phyloP scores from a whole-genome alignment of 2,797 vertebrate genomes.

The Argentina silus region DNA sequence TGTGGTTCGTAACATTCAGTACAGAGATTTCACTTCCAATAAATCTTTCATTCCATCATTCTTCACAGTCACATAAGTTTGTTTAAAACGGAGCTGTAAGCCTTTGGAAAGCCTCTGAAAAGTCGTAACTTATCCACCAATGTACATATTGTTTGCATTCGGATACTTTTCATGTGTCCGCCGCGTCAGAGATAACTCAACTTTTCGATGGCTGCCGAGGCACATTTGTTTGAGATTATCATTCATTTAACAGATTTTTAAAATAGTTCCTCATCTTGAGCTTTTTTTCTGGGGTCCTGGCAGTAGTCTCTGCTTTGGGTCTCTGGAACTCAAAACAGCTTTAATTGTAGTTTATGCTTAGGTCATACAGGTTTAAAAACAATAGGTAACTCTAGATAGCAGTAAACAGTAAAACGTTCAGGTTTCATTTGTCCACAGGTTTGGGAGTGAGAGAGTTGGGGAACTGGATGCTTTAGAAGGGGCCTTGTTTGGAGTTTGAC shows the following conservation, averaged over 20 bases:
- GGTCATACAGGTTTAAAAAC: conserved; percentile 72
- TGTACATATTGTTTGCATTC: conserved; percentile 38
- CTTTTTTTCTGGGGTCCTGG: conserved; percentile 26
- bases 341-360: conserved; percentile 65
- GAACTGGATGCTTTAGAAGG: conserved; percentile 48
- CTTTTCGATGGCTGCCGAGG: conserved; percentile 18
- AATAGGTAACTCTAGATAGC: conserved; percentile 69
- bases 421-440: conserved; percentile 53
- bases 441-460: conserved; percentile 27
- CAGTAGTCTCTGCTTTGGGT: conserved; percentile 58
- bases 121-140: conserved; percentile 40
- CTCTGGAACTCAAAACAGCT: conserved; percentile 60
- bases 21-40: conserved; percentile 44
- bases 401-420: conserved; percentile 35
- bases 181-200: conserved; percentile 27
- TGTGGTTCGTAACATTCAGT: conserved; percentile 44
- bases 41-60: conserved; percentile 46
- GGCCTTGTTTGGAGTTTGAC: conserved; percentile 67
- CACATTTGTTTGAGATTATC: conserved; percentile 61
- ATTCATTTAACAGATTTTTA: conserved; percentile 48
- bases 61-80: conserved; percentile 41
- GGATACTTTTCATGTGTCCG: conserved; percentile 29
- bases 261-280: conserved; percentile 63
- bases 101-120: conserved; percentile 37
- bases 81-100: conserved; percentile 45